These are phyloP conservation scores for Bimastos eiseni DNA, from an alignment of 2,888 invertebrate species.

Conservation along the genomic window DNA sequence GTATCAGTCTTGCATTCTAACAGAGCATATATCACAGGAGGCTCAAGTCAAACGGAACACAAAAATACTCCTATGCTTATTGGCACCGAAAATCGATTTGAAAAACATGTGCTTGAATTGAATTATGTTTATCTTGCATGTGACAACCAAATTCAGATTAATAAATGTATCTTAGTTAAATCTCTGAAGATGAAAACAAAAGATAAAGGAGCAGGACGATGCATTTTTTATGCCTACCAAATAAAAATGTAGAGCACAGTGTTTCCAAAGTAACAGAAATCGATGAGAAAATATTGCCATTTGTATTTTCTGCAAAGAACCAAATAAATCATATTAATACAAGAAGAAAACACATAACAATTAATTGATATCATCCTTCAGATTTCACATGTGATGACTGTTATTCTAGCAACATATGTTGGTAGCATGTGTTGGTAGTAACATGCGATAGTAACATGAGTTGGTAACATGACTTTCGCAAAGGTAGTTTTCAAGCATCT, in stretches of 20 bases:
- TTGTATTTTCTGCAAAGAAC: slow-evolving; percentile 47
- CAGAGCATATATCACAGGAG: too few species aligned
- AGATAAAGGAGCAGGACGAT: too few species aligned
- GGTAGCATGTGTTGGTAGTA: too few species aligned
- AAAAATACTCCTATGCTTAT: not conserved
- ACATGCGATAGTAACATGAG: too few species aligned
- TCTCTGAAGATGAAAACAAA: not conserved
- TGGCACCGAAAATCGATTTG: not conserved
- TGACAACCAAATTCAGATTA: not conserved
- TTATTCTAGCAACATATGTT: too few species aligned
- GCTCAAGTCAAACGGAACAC: not conserved
- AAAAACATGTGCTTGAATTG: not conserved
- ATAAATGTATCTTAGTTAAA: not conserved
- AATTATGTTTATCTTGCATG: not conserved
- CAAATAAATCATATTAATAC: not conserved
- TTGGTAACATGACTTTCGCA: too few species aligned
- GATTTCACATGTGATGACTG: too few species aligned
- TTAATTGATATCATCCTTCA: too few species aligned
- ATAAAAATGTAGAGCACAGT: slow-evolving; percentile 48
- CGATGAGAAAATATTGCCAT: slow-evolving; percentile 55
- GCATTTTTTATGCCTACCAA: slow-evolving; percentile 56
- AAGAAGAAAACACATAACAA: not conserved
- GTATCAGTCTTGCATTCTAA: too few species aligned
- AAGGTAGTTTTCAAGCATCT: too few species aligned
- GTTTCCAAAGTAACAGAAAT: slow-evolving; percentile 58